Percentiles rank a stretch among this genome's conserved stretches.
These are phyloP conservation scores for Xylota segnis DNA, from an alignment of 2,888 invertebrate species.

Conservation along the genomic window DNA sequence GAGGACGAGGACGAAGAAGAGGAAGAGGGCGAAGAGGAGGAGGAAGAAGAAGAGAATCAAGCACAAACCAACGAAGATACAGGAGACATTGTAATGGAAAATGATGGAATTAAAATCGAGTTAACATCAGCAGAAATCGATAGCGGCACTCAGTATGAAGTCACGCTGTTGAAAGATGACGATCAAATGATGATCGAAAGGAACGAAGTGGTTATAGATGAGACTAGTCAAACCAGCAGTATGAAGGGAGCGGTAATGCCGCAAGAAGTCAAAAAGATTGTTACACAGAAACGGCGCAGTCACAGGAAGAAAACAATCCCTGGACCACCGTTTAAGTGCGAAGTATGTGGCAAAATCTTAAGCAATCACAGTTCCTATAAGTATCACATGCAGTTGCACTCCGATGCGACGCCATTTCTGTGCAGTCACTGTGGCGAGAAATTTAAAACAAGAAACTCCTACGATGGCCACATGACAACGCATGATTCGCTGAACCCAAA, in stretches of 20 bases:
- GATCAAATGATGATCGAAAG: slow-evolving; percentile 58
- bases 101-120: slow-evolving; percentile 67
- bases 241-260: not conserved
- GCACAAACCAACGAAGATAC: slow-evolving; percentile 36
- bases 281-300: slow-evolving; percentile 51
- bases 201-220: slow-evolving; percentile 67
- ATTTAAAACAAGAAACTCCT: slow-evolving; percentile 84
- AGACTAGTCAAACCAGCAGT: slow-evolving; percentile 48
- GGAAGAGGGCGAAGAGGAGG: slow-evolving; percentile 48
- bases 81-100: slow-evolving; percentile 38
- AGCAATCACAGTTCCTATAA: slow-evolving; percentile 83
- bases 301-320: slow-evolving; percentile 56
- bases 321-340: slow-evolving; percentile 77
- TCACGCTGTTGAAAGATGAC: slow-evolving; percentile 43
- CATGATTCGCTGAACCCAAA: slow-evolving; percentile 83
- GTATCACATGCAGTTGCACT: slow-evolving; percentile 84
- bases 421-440: slow-evolving; percentile 82
- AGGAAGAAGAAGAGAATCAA: slow-evolving; percentile 46
- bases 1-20: slow-evolving; percentile 53
- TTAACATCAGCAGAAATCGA: slow-evolving; percentile 40
- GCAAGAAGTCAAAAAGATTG: not conserved
- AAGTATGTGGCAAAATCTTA: slow-evolving; percentile 82
- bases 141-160: slow-evolving; percentile 40
- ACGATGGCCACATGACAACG: slow-evolving; percentile 82
- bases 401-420: slow-evolving; percentile 81